These are phyloP conservation scores for Drosophila leonis DNA, from an alignment of 2,888 invertebrate genomes.

Conservation along the genomic window DNA sequence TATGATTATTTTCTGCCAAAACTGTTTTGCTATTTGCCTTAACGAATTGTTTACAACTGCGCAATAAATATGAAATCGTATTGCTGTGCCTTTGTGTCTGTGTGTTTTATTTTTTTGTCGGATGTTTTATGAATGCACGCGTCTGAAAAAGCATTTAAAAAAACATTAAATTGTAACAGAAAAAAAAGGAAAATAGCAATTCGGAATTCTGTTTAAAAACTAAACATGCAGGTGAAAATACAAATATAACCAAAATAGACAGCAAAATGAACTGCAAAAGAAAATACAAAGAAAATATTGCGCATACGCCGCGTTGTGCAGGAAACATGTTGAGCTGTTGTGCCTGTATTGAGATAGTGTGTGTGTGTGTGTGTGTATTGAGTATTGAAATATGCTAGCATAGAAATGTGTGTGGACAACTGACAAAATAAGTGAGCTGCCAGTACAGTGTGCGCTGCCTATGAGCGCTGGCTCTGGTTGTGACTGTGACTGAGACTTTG, in stretches of 20 bases:
- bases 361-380: constrained; percentile 4
- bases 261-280: constrained; percentile 10
- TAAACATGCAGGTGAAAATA: constrained; percentile 22
- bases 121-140: constrained; percentile 32
- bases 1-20: constrained; percentile 8
- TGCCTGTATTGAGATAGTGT: not conserved
- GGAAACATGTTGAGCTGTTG: constrained; percentile 14
- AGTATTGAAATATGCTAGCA: constrained; percentile 8
- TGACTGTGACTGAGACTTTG: not conserved
- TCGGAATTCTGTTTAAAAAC: constrained; percentile 17
- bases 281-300: constrained; percentile 27
- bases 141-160: constrained; percentile 54
- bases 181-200: constrained; percentile 5
- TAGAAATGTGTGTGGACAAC: constrained; percentile 18
- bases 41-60: constrained; percentile 42
- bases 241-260: constrained; percentile 33
- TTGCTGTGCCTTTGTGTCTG: constrained; percentile 25
- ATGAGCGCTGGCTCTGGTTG: not conserved
- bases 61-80: constrained; percentile 45
- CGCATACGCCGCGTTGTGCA: constrained; percentile 58
- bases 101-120: constrained; percentile 1
- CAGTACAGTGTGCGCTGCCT: constrained; percentile 23
- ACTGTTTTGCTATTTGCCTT: constrained; percentile 10
- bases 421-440: constrained; percentile 14
- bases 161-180: constrained; percentile 41